Percentiles rank a stretch among this genome's conserved stretches.
Conservation (phyloP, 2,113 vertebrate species). For the Pelobates fuscus region DNA sequence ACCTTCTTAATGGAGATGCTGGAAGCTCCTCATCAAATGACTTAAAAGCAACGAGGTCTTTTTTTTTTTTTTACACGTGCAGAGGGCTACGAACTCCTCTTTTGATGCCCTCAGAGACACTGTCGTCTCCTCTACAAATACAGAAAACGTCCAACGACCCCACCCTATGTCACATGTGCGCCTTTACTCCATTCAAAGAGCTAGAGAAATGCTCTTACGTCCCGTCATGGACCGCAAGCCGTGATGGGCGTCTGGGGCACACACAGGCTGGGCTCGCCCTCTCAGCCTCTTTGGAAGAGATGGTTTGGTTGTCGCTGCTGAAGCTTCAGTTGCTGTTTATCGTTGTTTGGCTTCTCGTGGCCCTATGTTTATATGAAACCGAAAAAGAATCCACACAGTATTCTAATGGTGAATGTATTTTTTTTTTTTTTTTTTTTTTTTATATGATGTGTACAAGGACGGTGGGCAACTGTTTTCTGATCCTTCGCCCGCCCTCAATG, state of each 20-base stretch:
- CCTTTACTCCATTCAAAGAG: constrained; percentile 34
- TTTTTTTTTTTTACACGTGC: constrained; percentile 47
- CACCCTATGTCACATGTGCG: constrained; percentile 28
- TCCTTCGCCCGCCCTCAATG: background rate
- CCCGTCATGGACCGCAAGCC: constrained; percentile 1
- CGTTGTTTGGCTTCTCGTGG: constrained; percentile 16
- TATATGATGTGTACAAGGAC: constrained; percentile 6
- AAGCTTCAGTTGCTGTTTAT: constrained; percentile 27
- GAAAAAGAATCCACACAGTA: constrained; percentile 27
- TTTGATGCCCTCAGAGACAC: constrained; percentile 52
- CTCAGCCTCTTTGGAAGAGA: background rate
- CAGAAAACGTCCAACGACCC: constrained; percentile 42
- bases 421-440: constrained; percentile 17
- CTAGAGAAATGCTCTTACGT: background rate
- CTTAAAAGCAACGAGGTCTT: constrained; percentile 70
- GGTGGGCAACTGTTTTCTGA: background rate
- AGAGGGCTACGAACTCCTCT: constrained; percentile 32
- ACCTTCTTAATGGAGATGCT: constrained; percentile 99
- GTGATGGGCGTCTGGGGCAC: constrained; percentile 6
- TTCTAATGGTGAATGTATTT: constrained; percentile 45
- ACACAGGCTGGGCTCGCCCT: constrained; percentile 15
- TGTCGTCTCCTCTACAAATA: constrained; percentile 41
- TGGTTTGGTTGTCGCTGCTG: constrained; percentile 21
- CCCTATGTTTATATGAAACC: constrained; percentile 6
- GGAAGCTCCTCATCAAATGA: constrained; percentile 96